Base-by-base conservation (phyloP, 2,888 invertebrate species). In the Chloromyia formosa region DNA sequence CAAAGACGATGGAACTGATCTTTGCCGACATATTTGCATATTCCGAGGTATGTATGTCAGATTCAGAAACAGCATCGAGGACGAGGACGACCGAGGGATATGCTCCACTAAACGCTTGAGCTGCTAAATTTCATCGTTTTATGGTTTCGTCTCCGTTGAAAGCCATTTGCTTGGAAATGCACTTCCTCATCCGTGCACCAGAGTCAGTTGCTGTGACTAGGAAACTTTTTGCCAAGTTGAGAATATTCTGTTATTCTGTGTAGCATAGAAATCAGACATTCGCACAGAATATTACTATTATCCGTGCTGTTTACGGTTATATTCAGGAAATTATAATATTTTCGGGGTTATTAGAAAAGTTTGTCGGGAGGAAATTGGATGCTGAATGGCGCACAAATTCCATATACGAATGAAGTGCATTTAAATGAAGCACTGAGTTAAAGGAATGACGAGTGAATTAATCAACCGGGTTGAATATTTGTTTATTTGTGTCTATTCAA, bases 261-360 rank as follows among this genome's bases (percentile, higher is more conserved):
- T 45, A 66, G 49, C 45, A 35, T 14, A 23, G n/a, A 49, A 35
- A 16, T 22, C 1, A n/a, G 49, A 35, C 27, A 35, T 35, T 35
- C 7, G 27, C 27, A 35, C 27, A 35, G 3, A 35, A 35, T 35
- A 35, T 35, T 35, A 35, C 27, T 35, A 35, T 35, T 35, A 49
- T 45, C 16, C 20, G 12, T 22, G 23, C n/a, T 62, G 35, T n/a
- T 66, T 66, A 20, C 35, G 23, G 23, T 49, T 66, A 40, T 9
- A 35, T 45, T 45, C 66, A 10, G 23, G 49, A 62, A 66, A 66
- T 49, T 66, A 49, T 45, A 49, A 49, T 66, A 12, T 66, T 66
- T 66, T 49, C 35, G 62, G 23, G 22, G 35, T 66, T 66, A 49
- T 66, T 49, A 22, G 66, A 49, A 66, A 66, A 66, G 66, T 66